phyloP scores from a whole-genome alignment of 1,140 invertebrate genomes.

The Rhopalosiphum padi region DNA sequence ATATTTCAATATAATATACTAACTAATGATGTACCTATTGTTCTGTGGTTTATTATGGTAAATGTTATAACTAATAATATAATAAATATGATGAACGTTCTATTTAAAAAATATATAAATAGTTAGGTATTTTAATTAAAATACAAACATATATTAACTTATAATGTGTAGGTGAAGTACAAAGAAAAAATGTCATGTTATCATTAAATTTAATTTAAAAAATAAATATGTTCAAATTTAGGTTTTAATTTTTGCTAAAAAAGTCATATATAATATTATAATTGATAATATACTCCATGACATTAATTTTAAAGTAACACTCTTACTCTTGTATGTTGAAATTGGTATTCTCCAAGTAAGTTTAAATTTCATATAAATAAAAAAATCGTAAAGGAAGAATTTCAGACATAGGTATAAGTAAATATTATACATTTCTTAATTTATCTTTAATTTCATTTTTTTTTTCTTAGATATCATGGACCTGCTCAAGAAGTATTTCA shows the following conservation, averaged over 20 bases:
- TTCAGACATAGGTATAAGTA: not conserved
- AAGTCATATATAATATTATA: no score
- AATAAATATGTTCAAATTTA: not conserved
- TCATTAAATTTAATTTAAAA: not conserved
- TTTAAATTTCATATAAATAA: no score
- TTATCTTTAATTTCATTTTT: not conserved
- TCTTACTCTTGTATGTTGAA: not conserved
- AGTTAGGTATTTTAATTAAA: not conserved
- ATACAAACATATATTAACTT: not conserved
- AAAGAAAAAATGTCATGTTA: not conserved
- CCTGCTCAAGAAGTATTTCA: not conserved
- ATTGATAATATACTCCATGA: no score
- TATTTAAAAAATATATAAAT: no score
- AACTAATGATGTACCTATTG: no score
- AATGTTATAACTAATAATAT: no score
- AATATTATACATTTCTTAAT: not conserved
- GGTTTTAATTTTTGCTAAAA: no score
- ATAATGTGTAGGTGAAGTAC: not conserved
- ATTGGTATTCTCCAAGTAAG: not conserved
- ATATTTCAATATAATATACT: not conserved
- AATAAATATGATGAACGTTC: no score
- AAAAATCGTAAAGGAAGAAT: no score
- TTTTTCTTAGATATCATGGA: constrained; percentile 45
- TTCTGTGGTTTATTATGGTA: no score
- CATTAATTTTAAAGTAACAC: not conserved